Evolutionary conservation across 2,888 invertebrate species (phyloP).

Genomic region (Apodemia duryi): DNA sequence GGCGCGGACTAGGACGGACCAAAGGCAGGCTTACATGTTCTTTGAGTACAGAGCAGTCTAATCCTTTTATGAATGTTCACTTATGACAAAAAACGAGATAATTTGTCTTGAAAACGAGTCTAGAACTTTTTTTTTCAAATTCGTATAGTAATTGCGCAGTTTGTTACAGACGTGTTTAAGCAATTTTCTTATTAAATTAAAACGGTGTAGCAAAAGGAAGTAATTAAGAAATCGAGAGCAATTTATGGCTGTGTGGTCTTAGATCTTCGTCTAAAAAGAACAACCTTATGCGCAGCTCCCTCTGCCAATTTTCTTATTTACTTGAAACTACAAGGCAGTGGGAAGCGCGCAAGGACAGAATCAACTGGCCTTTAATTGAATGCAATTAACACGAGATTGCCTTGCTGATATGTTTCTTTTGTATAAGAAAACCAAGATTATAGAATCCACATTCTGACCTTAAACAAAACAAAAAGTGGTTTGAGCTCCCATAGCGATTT

Average conservation of each 20-base stretch:
- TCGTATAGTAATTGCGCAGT: no score
- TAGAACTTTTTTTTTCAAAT: no score
- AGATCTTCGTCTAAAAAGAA: neutral
- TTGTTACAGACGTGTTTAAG: neutral
- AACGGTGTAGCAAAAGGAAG: neutral
- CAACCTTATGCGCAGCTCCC: slow-evolving; percentile 4
- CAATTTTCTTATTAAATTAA: neutral
- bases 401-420: slow-evolving; percentile 30
- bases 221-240: no score
- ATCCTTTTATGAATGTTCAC: no score
- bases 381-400: slow-evolving; percentile 36
- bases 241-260: neutral
- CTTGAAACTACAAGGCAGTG: slow-evolving; percentile 25
- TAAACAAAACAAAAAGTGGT: neutral
- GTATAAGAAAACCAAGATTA: slow-evolving; percentile 16
- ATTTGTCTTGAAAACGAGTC: no score
- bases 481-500: neutral
- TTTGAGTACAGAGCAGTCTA: no score
- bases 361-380: slow-evolving; percentile 42
- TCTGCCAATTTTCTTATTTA: slow-evolving; percentile 21
- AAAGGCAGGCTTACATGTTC: no score
- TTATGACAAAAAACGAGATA: no score
- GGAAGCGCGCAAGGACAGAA: slow-evolving; percentile 32
- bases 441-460: slow-evolving; percentile 15
- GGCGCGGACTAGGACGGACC: no score